Percentiles rank a stretch among this genome's conserved stretches.
Evolutionary conservation across 2,797 vertebrate genomes (phyloP).

Genomic region (Melanotaenia trifasciata): DNA sequence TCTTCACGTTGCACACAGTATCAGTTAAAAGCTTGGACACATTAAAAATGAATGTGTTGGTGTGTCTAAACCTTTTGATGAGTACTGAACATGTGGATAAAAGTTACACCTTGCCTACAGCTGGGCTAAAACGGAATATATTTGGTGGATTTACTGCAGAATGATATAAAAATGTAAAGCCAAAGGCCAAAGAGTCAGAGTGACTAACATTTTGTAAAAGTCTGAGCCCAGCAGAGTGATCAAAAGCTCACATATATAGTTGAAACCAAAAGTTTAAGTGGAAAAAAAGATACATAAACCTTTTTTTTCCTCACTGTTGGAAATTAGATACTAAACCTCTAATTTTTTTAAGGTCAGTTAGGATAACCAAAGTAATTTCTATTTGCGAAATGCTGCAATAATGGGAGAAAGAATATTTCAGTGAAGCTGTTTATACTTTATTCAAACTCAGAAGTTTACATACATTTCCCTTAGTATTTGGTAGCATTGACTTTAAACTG

Average conservation of each 20-base stretch:
- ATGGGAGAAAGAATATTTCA: no score
- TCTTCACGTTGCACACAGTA: conserved; percentile 20
- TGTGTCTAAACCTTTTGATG: neutral
- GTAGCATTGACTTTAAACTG: no score
- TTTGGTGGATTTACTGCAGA: conserved; percentile 18
- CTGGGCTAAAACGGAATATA: conserved; percentile 16
- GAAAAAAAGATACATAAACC: no score
- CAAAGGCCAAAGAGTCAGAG: conserved; percentile 60
- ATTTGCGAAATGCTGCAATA: no score
- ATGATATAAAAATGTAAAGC: conserved; percentile 20
- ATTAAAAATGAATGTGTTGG: neutral
- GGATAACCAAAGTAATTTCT: no score
- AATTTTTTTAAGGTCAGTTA: no score
- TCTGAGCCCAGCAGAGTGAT: conserved; percentile 13
- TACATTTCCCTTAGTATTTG: no score
- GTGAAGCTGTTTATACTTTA: no score
- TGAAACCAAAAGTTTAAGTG: no score
- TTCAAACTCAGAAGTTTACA: no score
- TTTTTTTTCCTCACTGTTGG: no score
- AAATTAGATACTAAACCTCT: no score
- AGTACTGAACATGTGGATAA: neutral
- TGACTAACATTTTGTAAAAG: conserved; percentile 16
- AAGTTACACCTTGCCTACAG: conserved; percentile 20
- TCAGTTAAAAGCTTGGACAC: neutral
- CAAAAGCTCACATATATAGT: conserved; percentile 1